Percentiles rank a stretch among this genome's conserved stretches.
These are phyloP conservation scores for Musca domestica DNA, from an alignment of 1,140 invertebrate genomes.

Conservation along the genomic window DNA sequence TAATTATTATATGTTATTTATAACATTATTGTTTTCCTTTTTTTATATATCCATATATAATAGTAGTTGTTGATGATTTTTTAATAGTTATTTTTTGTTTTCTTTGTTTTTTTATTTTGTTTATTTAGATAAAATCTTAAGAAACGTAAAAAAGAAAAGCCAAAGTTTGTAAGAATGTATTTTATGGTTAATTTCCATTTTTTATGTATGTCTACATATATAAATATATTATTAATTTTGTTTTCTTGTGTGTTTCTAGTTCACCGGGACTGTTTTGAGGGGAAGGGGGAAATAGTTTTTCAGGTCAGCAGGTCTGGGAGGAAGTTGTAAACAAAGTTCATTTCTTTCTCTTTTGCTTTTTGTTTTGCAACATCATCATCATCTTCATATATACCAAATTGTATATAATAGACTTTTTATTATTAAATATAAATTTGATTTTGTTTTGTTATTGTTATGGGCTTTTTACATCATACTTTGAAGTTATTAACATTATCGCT, in stretches of 20 bases:
- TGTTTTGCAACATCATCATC: not conserved
- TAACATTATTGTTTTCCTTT: not conserved
- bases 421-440: conserved; percentile 7
- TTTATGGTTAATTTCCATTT: not conserved
- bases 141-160: not conserved
- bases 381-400: not conserved
- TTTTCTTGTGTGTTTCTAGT: too few relatives aligned
- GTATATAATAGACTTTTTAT: not conserved
- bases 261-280: too few relatives aligned
- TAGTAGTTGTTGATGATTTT: not conserved
- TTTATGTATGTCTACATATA: too few relatives aligned
- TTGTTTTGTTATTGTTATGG: not conserved
- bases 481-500: conserved; percentile 14
- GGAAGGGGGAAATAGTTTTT: too few relatives aligned
- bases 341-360: not conserved
- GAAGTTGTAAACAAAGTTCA: not conserved
- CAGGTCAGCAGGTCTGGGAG: too few relatives aligned
- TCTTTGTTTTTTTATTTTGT: too few relatives aligned
- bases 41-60: not conserved
- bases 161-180: conserved; percentile 10
- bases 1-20: not conserved
- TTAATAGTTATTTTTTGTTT: too few relatives aligned
- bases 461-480: conserved; percentile 20
- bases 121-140: conserved; percentile 6
- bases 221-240: too few relatives aligned